Base-by-base conservation (phyloP, 2,113 vertebrate genomes). In the Himantopus leucocephalus region DNA sequence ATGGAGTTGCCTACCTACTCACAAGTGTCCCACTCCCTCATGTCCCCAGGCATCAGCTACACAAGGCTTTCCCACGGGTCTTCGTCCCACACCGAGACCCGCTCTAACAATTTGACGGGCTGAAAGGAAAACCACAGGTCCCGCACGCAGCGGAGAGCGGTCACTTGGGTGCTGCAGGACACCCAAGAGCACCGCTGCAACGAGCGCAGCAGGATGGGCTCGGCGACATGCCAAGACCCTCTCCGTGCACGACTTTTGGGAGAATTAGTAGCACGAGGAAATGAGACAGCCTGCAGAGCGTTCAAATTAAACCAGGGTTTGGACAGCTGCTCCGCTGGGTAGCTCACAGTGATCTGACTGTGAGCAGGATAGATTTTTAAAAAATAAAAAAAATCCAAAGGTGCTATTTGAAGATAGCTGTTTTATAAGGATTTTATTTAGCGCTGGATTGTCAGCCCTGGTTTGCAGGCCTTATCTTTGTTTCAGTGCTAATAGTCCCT, bases 401-500 rank as follows among this genome's bases (percentile, higher is more conserved):
- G 43, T 88, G 81, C n/a, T 56, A 18, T 66, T 80, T 21, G 34
- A 50, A 71, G 39, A 20, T 45, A 96, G 48, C 34, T 60, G 62
- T n/a, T 91, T 83, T 41, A 58, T 21, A 39, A 41, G 75, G 20
- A 30, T 80, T 86, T 90, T 85, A 83, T 85, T 89, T 39, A 79
- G 35, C 3, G 0, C 23, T 27, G 50, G 37, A 15, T 41, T 79
- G 55, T 35, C 74, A 93, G 75, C 39, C 8, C 45, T 37, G 67
- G 71, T 41, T 85, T 52, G 35, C 50, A 62, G 63, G 41, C 45
- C 55, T 95, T 77, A 92, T 88, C 81, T 63, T 74, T 85, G 62
- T 88, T 83, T 87, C 90, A 50, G 37, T 39, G 53, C 67, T 96
- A 90, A 92, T 85, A 90, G 92, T 66, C 66, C 59, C 32, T 45